Evolutionary conservation across 2,888 invertebrate genomes (phyloP), one percentile per base, ranked within the genome.

Genomic region (Pollenia amentaria): DNA sequence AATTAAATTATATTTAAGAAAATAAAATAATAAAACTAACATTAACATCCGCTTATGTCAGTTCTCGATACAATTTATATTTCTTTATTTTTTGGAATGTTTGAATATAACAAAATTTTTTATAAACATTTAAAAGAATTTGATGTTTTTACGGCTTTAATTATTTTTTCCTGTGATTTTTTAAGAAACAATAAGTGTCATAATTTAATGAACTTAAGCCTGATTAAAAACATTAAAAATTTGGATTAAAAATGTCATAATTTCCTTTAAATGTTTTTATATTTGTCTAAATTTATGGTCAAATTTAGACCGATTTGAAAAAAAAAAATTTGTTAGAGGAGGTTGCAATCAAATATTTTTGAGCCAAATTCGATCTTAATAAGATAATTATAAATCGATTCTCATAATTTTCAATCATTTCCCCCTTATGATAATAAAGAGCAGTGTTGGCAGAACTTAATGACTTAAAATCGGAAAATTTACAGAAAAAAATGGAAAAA

Each of bases 21-120:
- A 65, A 42, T 42, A 62, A 44, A n/a, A 64, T 64, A 65, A 42
- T 42, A 62, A 44, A n/a, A 64, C 53, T 21, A 76, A 65, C 65
- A 76, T 44, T 53, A 42, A 65, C 42, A 65, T 76, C 53, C 76
- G 76, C 51, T 65, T 42, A n/a, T 76, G 29, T 53, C 51, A 29
- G 18, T 4, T 42, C 21, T 44, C 9, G n/a, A 16, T 29, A 29
- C 1, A 29, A 57, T 57, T 29, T 57, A 12, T 18, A 11, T 12
- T 38, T 38, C 3, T 53, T 53, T 10, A 18, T 16, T 53, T 18
- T 48, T 48, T n/a, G n/a, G 8, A 8, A 7, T 51, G n/a, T 51
- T 53, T 53, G 53, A 53, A 18, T 18, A 11, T 21, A 53, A 18
- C 11, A 53, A 53, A 53, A 18, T 10, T 53, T 51, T 51, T 16